Base-by-base conservation (phyloP, 1,140 invertebrate species). In the Camponotus floridanus region DNA sequence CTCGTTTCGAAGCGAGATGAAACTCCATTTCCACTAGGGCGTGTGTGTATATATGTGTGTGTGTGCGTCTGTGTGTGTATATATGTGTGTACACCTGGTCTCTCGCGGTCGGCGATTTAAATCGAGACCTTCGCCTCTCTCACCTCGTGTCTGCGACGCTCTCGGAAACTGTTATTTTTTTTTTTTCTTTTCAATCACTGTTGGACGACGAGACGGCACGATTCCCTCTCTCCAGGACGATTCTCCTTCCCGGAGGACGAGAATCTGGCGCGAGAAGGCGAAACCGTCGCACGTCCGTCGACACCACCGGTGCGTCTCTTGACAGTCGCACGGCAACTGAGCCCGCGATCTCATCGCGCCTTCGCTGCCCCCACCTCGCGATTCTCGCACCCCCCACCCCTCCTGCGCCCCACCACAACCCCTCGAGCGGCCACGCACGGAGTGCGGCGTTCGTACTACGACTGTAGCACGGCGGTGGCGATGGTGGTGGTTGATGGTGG, bases 291-390 rank as follows among this genome's bases (percentile, higher is more conserved):
- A 15, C 68, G 61, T 26, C 31, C 36, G 62, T 85, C 88, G 15
- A 90, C 81, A 85, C 85, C 67, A 71, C 80, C 65, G 87, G 88
- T 92, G 91, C 92, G 92, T 92, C 91, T 88, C 85, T 94, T 94
- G 92, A 94, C 94, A 93, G 93, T 94, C 94, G 94, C 94, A 93
- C 94, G 93, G 92, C 93, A 94, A 95, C 94, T 95, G 94, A 95
- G 91, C 92, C 90, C 92, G 89, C 90, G 91, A 91, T 93, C 93
- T 92, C 93, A 92, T 91, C 91, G 91, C 92, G 88, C 91, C 90
- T 88, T 76, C 86, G 85, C 76, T 93, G 88, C 78, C 93, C 94
- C 92, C 93, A 91, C 93, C 88, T 64, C 9, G 4, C 1, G 21
- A 55, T 48, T 81, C 15, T 86, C 68, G 36, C 42, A 2, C 11